Base-by-base conservation (phyloP, 2,888 invertebrate genomes). In the Dimorphilus gyrociliatus region DNA sequence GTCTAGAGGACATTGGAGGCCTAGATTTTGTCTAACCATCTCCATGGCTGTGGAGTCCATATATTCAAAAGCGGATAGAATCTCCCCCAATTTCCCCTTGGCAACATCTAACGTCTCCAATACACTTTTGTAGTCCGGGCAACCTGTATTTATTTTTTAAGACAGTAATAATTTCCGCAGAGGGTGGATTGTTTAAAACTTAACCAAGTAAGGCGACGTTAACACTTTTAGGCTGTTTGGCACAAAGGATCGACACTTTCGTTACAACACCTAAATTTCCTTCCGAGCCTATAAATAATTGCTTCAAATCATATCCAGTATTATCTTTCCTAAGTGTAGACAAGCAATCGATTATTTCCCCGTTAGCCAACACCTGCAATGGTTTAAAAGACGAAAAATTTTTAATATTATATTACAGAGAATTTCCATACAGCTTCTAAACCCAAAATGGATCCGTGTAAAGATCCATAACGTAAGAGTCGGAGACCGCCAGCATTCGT, bases 401-500 rank as follows among this genome's bases (percentile, higher is more conserved):
- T 13, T 28, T 10, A 28, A 18, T 8, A 8, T n/a, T 28, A 10
- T 23, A 25, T 19, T 18, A 10, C 8, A 28, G 24, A n/a, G 25
- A n/a, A n/a, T n/a, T n/a, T n/a, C n/a, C 53, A 50, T 40, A 86
- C 92, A 24, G 77, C 86, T 70, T 92, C 88, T 26, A 94, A 54
- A 16, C 94, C 94, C 33, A 92, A 63, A 3, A 92, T 72, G 36
- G 75, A 79, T 16, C 85, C 88, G 51, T 88, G 90, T 4, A 92
- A 67, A 56, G 86, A 88, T 6, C 97, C 97, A 59, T 94, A 97
- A 23, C 92, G 73, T 19, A 97, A 60, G n/a, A 94, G 69, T 35
- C 94, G 68, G 15, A 94, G 63, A 0, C 97, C 97, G 0, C 94
- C 94, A 0, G 94, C 94, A 65, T 92, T 92, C 10, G 94, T 94